These are phyloP conservation scores for Drosophila cognata DNA, from an alignment of 2,888 invertebrate genomes.

Conservation along the genomic window DNA sequence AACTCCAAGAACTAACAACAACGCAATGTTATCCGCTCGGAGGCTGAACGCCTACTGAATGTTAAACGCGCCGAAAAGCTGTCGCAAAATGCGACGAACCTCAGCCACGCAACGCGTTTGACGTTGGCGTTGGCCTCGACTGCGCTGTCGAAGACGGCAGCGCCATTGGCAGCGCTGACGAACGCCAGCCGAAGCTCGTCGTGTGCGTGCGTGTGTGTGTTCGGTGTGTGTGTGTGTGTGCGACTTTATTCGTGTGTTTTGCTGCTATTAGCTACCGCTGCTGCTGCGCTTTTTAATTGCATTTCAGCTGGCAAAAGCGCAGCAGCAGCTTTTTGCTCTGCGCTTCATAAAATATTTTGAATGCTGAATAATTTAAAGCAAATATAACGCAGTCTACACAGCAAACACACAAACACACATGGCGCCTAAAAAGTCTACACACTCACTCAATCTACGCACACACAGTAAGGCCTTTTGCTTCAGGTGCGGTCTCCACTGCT, in stretches of 20 bases:
- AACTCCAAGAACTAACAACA: slow-evolving; percentile 77
- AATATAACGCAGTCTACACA: slow-evolving; percentile 78
- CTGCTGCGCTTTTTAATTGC: slow-evolving; percentile 72
- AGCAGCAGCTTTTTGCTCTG: slow-evolving; percentile 47
- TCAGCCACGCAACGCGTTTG: slow-evolving; percentile 47
- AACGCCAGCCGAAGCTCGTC: slow-evolving; percentile 14
- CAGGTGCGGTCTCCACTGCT: slow-evolving; percentile 39
- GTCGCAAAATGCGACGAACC: slow-evolving; percentile 60
- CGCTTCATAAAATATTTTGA: slow-evolving; percentile 64
- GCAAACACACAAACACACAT: slow-evolving; percentile 14
- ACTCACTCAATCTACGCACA: slow-evolving; percentile 4
- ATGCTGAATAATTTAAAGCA: slow-evolving; percentile 72
- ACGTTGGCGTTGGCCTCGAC: slow-evolving; percentile 8
- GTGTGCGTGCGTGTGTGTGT: slow-evolving; percentile 1
- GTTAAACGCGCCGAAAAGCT: slow-evolving; percentile 74
- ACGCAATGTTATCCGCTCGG: slow-evolving; percentile 85
- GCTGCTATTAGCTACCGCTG: slow-evolving; percentile 5
- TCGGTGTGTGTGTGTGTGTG: slow-evolving; percentile 11
- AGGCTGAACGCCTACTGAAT: slow-evolving; percentile 85
- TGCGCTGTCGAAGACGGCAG: slow-evolving; percentile 18
- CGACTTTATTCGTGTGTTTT: slow-evolving; percentile 2
- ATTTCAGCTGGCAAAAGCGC: slow-evolving; percentile 74
- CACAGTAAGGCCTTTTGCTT: slow-evolving; percentile 14
- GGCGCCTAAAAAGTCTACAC: slow-evolving; percentile 51
- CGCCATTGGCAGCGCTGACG: slow-evolving; percentile 7